phyloP scores from a whole-genome alignment of 2,888 invertebrate species.

The Mesopsocus fuscifrons region DNA sequence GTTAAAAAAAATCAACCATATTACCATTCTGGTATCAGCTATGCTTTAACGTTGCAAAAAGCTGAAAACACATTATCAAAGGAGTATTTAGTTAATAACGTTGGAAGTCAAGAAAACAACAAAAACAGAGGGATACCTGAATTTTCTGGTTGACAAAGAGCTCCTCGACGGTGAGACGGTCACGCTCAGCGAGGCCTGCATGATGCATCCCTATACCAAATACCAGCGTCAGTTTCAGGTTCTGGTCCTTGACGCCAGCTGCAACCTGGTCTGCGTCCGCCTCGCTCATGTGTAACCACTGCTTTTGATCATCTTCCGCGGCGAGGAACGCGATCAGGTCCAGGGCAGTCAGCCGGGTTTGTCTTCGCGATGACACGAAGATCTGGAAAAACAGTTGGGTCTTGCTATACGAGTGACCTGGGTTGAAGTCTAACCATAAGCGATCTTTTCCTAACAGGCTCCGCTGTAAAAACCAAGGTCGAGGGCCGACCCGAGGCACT shows the following conservation, averaged over 20 bases:
- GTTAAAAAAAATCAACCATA: too few species aligned
- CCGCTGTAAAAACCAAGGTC: too few species aligned
- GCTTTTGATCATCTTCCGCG: slow-evolving; percentile 80
- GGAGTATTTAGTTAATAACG: too few species aligned
- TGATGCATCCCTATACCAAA: slow-evolving; percentile 99
- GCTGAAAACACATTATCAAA: too few species aligned
- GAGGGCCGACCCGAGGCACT: too few species aligned
- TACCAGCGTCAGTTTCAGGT: slow-evolving; percentile 78
- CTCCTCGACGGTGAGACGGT: slow-evolving; percentile 81
- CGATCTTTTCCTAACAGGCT: too few species aligned
- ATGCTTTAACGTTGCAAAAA: too few species aligned
- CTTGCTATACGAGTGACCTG: too few species aligned
- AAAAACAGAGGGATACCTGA: too few species aligned
- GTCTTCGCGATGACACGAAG: slow-evolving; percentile 86
- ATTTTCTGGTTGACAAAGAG: slow-evolving; percentile 89
- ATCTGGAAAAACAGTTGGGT: neutral
- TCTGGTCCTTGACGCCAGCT: slow-evolving; percentile 54
- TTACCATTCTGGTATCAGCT: too few species aligned
- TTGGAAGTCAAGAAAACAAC: too few species aligned
- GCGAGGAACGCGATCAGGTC: slow-evolving; percentile 85
- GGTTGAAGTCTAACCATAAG: too few species aligned
- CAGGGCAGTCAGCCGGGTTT: slow-evolving; percentile 88
- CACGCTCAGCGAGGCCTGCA: slow-evolving; percentile 86
- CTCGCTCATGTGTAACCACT: slow-evolving; percentile 81
- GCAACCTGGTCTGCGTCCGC: slow-evolving; percentile 64